phyloP scores from a whole-genome alignment of 2,888 invertebrate species.

The Mystacides longicornis region DNA sequence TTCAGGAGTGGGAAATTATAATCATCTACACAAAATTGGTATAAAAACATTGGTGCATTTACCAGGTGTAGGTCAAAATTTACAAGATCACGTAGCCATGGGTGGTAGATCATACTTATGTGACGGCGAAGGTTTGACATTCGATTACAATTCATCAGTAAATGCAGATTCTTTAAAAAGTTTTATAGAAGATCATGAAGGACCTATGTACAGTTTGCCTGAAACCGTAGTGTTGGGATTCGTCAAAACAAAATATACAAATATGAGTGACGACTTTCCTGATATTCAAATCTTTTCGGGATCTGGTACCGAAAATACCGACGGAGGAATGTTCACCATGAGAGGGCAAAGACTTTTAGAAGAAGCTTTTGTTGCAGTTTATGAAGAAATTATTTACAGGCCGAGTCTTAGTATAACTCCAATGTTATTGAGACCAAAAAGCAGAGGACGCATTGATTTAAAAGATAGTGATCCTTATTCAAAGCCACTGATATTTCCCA shows the following conservation, averaged over 20 bases:
- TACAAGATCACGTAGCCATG: slow-evolving; percentile 78
- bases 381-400: slow-evolving; percentile 61
- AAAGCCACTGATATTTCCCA: slow-evolving; percentile 80
- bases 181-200: slow-evolving; percentile 53
- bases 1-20: slow-evolving; percentile 69
- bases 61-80: slow-evolving; percentile 71
- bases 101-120: slow-evolving; percentile 70
- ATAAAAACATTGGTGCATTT: slow-evolving; percentile 54
- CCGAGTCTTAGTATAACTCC: slow-evolving; percentile 64
- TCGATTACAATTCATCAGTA: slow-evolving; percentile 59
- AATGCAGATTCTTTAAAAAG: slow-evolving; percentile 49
- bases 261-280: slow-evolving; percentile 61
- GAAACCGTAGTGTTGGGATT: slow-evolving; percentile 76
- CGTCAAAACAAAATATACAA: slow-evolving; percentile 64
- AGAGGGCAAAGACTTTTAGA: slow-evolving; percentile 60
- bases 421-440: slow-evolving; percentile 64
- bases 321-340: slow-evolving; percentile 69
- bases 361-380: slow-evolving; percentile 59
- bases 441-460: slow-evolving; percentile 61
- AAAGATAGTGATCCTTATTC: slow-evolving; percentile 60
- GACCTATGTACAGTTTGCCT: slow-evolving; percentile 68
- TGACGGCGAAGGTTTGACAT: slow-evolving; percentile 53
- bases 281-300: slow-evolving; percentile 73
- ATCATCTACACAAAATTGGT: slow-evolving; percentile 53
- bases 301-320: slow-evolving; percentile 67